These are phyloP conservation scores for Oxytorus armatus DNA, from an alignment of 2,888 invertebrate genomes.

Conservation along the genomic window DNA sequence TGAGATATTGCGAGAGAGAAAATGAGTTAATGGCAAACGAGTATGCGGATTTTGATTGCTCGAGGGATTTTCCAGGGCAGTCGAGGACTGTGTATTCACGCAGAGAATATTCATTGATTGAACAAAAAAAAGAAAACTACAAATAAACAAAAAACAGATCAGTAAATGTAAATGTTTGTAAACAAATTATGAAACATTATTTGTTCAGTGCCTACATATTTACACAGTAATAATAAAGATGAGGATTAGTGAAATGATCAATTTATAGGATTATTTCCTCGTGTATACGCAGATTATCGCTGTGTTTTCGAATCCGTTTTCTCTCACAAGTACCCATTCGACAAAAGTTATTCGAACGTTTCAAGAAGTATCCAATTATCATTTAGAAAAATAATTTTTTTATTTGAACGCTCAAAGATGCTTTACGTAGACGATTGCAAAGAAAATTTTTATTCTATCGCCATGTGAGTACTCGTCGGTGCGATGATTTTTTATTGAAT, in stretches of 20 bases:
- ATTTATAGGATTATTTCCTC: slow-evolving; percentile 41
- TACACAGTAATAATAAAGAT: slow-evolving; percentile 83
- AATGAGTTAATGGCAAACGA: slow-evolving; percentile 29
- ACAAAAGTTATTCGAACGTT: no score
- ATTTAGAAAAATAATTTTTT: no score
- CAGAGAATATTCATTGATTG: slow-evolving; percentile 80
- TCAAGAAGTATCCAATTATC: no score
- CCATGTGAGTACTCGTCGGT: no score
- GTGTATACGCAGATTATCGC: no score
- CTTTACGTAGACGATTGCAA: no score
- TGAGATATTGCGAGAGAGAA: slow-evolving; percentile 53
- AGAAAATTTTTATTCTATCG: no score
- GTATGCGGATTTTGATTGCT: slow-evolving; percentile 69
- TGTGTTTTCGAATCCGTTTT: no score
- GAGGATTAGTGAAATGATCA: slow-evolving; percentile 80
- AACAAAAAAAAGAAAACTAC: slow-evolving; percentile 73
- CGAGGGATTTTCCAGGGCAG: slow-evolving; percentile 59
- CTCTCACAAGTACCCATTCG: no score
- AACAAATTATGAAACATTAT: slow-evolving; percentile 84
- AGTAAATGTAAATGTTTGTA: slow-evolving; percentile 84
- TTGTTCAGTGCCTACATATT: slow-evolving; percentile 85
- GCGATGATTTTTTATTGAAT: no score
- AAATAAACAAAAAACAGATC: slow-evolving; percentile 71
- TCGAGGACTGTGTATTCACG: slow-evolving; percentile 74
- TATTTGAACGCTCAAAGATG: no score